Evolutionary conservation across 2,797 vertebrate species (phyloP), one percentile per base, ranked within the genome.

Genomic region (Poeciliopsis infans): DNA sequence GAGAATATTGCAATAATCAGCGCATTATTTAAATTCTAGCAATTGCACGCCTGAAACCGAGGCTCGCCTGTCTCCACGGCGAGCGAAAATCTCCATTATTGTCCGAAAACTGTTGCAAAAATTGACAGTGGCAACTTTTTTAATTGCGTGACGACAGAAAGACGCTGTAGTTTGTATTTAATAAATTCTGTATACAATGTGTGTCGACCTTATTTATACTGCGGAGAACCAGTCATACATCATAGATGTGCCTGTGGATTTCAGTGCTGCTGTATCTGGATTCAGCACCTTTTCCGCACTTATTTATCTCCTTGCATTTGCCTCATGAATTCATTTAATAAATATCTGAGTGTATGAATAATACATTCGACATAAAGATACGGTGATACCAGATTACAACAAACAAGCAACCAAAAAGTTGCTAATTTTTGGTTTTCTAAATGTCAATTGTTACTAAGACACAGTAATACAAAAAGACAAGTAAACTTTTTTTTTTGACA

Each of bases 1-100:
- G 86, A 91, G 45, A 51, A 61, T 15, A 28, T 41, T 43, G 47
- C 45, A 33, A 66, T 16, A 7, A 66, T 80, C 57, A 64, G 53
- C 15, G 11, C 33, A 76, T 49, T 46, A 31, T 76, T 76, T 25
- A 72, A 36, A 81, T 74, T 53, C 12, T 43, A 77, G 43, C 57
- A 72, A 79, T 78, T 55, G 68, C 13, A 31, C 7, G 15, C 28
- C 77, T 72, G 46, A 73, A 70, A 49, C 6, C 1, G 46, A 68
- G 55, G 43, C 31, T 68, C 47, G 59, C 31, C 16, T 45, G 41
- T 59, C 33, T 51, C 5, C 10, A 66, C 36, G 25, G 41, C 6
- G 10, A 53, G 43, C 7, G 47, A 3, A 23, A 25, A 51, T 59
- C 70, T 72, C 28, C 23, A 13, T 7, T 72, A 31, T 64, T 11